Conservation (phyloP, 2,113 vertebrate species). For the Syngnathus floridae region DNA sequence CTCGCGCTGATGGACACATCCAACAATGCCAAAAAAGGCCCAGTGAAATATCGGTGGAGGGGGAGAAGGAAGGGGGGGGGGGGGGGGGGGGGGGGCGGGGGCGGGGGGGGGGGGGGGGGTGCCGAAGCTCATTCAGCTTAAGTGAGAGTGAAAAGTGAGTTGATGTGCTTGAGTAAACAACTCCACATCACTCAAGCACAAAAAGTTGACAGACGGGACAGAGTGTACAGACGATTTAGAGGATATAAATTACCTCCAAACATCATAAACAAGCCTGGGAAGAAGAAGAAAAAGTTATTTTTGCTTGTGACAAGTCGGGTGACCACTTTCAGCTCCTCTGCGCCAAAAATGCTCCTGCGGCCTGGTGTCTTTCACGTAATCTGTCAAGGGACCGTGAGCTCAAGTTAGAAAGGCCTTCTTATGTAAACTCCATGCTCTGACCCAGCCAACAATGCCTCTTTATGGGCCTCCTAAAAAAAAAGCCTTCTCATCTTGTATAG, state of each 20-base stretch:
- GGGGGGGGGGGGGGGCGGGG: too few species aligned
- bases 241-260: constrained; percentile 63
- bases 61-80: too few species aligned
- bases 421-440: constrained; percentile 56
- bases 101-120: not conserved
- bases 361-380: constrained; percentile 58
- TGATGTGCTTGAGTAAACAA: constrained; percentile 67
- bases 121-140: constrained; percentile 61
- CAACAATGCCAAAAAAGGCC: constrained; percentile 46
- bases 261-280: constrained; percentile 42
- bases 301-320: constrained; percentile 40
- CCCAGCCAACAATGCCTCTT: constrained; percentile 59
- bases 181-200: constrained; percentile 53
- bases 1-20: constrained; percentile 60
- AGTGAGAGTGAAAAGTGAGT: constrained; percentile 69
- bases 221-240: constrained; percentile 52
- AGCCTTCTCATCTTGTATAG: constrained; percentile 56
- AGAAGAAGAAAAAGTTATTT: constrained; percentile 23
- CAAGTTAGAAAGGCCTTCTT: constrained; percentile 48
- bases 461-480: constrained; percentile 52
- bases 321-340: constrained; percentile 32
- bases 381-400: constrained; percentile 40
- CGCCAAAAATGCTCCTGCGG: constrained; percentile 42
- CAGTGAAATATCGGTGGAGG: constrained; percentile 41
- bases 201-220: constrained; percentile 60